Conservation (phyloP, 1,140 invertebrate genomes). For the Elysia chlorotica region DNA sequence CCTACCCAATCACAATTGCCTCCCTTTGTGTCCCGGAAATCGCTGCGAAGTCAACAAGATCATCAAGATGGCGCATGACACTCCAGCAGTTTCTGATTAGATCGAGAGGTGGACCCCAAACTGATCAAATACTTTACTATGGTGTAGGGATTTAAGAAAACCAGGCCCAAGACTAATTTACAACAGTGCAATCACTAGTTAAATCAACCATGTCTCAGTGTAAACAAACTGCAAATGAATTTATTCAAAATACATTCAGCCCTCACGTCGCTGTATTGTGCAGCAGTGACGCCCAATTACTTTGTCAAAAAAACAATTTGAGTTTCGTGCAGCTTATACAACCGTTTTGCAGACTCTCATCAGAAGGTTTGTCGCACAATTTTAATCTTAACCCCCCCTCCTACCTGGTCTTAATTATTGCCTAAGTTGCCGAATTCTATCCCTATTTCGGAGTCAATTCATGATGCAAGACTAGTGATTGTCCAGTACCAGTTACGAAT, state of each 20-base stretch:
- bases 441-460: background rate
- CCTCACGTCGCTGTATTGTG: constrained; percentile 85
- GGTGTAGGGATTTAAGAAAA: too few relatives aligned
- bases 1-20: too few relatives aligned
- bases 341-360: constrained; percentile 81
- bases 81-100: too few relatives aligned
- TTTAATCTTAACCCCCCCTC: background rate
- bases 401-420: background rate
- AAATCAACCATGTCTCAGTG: constrained; percentile 63
- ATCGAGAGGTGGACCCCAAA: too few relatives aligned
- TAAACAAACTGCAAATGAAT: constrained; percentile 73
- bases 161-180: too few relatives aligned
- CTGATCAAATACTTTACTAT: too few relatives aligned
- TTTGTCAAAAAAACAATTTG: constrained; percentile 89
- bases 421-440: background rate
- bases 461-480: background rate
- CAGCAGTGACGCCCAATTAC: constrained; percentile 78
- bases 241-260: constrained; percentile 86
- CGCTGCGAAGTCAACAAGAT: too few relatives aligned
- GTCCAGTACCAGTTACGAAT: background rate
- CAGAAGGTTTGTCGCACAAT: constrained; percentile 70
- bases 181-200: too few relatives aligned
- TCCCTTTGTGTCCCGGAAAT: too few relatives aligned
- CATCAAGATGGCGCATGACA: too few relatives aligned
- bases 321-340: constrained; percentile 87